These are phyloP conservation scores for Heterodera filipjevi DNA, from an alignment of 2,888 invertebrate genomes.

Conservation along the genomic window DNA sequence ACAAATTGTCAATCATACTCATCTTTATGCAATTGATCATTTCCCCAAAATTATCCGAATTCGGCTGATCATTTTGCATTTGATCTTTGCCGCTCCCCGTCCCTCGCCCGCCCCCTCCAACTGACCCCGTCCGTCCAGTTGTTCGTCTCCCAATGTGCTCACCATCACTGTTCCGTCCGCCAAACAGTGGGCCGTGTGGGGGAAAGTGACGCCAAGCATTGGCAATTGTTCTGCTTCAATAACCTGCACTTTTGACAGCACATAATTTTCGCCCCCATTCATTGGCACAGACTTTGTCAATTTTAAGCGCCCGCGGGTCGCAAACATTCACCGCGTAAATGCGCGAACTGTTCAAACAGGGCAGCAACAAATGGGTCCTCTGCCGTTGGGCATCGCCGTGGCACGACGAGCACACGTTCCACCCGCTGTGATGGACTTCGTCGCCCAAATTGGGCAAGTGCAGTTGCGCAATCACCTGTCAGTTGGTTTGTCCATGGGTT, in stretches of 20 bases:
- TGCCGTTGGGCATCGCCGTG: constrained; percentile 29
- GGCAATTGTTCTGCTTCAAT: constrained; percentile 81
- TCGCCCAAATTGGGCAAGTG: constrained; percentile 79
- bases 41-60: too few relatives aligned
- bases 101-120: too few relatives aligned
- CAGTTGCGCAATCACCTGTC: constrained; percentile 83
- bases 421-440: constrained; percentile 92
- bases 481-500: constrained; percentile 9
- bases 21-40: not conserved
- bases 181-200: constrained; percentile 90
- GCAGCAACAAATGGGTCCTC: constrained; percentile 76
- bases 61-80: too few relatives aligned
- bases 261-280: not conserved
- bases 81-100: too few relatives aligned
- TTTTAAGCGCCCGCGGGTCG: constrained; percentile 56
- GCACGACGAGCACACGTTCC: constrained; percentile 69
- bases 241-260: constrained; percentile 69
- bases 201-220: constrained; percentile 78
- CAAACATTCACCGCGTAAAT: constrained; percentile 79
- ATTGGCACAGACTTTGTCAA: constrained; percentile 31
- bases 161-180: constrained; percentile 92
- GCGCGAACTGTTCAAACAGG: constrained; percentile 79
- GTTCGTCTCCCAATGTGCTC: constrained; percentile 85
- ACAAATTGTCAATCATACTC: constrained; percentile 10
- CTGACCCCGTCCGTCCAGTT: constrained; percentile 80